Conservation (phyloP, 1,140 invertebrate species). For the Papilio machaon region DNA sequence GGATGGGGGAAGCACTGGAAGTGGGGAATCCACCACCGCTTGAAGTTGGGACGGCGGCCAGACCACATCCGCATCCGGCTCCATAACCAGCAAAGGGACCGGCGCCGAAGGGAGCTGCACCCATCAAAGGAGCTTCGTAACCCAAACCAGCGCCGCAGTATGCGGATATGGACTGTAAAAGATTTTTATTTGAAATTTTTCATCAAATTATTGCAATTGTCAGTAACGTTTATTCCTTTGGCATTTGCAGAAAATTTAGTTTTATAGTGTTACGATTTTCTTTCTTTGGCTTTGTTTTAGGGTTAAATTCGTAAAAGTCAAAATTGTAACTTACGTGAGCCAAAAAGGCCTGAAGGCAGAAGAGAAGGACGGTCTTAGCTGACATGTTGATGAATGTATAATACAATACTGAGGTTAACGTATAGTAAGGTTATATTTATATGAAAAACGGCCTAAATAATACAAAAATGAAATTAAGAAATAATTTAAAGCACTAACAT, state of each 20-base stretch:
- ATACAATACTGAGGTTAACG: too few relatives aligned
- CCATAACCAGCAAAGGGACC: slow-evolving; percentile 5
- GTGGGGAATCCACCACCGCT: slow-evolving; percentile 50
- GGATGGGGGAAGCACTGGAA: slow-evolving; percentile 49
- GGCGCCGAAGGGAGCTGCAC: not conserved
- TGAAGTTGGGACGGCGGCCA: slow-evolving; percentile 17
- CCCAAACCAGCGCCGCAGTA: not conserved
- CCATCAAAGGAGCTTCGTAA: slow-evolving; percentile 10
- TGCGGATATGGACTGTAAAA: not conserved
- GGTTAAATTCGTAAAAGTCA: too few relatives aligned
- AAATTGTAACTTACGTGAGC: too few relatives aligned
- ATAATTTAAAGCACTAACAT: too few relatives aligned
- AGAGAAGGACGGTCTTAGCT: too few relatives aligned
- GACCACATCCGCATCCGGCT: slow-evolving; percentile 41
- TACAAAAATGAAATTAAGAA: too few relatives aligned
- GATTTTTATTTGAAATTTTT: not conserved
- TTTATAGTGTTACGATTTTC: too few relatives aligned
- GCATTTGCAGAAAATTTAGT: not conserved
- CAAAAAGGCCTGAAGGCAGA: not conserved
- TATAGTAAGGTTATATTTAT: too few relatives aligned
- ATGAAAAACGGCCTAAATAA: too few relatives aligned
- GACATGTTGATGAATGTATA: too few relatives aligned
- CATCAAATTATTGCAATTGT: not conserved
- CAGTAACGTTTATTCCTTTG: not conserved
- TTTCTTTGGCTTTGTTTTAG: too few relatives aligned